phyloP scores from a whole-genome alignment of 2,797 vertebrate genomes.

The Acanthurus lineatus region DNA sequence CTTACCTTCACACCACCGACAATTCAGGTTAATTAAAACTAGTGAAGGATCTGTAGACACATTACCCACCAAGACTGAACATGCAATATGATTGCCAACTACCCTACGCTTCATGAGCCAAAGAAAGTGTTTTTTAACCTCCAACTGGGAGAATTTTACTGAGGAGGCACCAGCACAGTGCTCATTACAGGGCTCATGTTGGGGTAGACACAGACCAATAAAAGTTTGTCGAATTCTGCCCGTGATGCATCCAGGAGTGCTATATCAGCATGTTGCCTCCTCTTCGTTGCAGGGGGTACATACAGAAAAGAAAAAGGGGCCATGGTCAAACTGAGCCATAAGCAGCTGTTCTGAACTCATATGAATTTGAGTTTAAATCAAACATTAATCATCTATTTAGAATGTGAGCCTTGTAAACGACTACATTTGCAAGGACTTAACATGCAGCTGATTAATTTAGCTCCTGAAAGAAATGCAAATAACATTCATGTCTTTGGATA shows the following conservation, averaged over 20 bases:
- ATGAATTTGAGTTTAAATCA: conserved; percentile 35
- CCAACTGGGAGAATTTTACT: conserved; percentile 73
- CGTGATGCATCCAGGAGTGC: conserved; percentile 83
- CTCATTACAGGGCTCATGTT: conserved; percentile 79
- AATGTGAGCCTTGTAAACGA: conserved; percentile 33
- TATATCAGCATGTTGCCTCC: conserved; percentile 79
- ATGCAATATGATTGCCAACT: conserved; percentile 69
- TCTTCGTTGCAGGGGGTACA: conserved; percentile 68
- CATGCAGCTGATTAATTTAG: conserved; percentile 55
- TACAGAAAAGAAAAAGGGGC: conserved; percentile 60
- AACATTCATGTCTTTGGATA: conserved; percentile 51
- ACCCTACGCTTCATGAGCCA: conserved; percentile 64
- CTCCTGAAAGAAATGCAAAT: conserved; percentile 53
- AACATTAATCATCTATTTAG: conserved; percentile 42
- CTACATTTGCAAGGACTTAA: conserved; percentile 19
- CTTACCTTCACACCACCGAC: conserved; percentile 74
- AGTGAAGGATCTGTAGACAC: conserved; percentile 68
- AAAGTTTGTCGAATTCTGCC: conserved; percentile 82
- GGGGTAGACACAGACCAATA: conserved; percentile 80
- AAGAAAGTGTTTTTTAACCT: conserved; percentile 71
- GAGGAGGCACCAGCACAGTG: conserved; percentile 72
- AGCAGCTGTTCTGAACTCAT: conserved; percentile 39
- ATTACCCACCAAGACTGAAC: conserved; percentile 73
- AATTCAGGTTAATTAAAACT: conserved; percentile 84
- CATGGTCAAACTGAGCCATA: conserved; percentile 49